Conservation (phyloP, 2,113 vertebrate species). For the Cephalopterus ornatus region DNA sequence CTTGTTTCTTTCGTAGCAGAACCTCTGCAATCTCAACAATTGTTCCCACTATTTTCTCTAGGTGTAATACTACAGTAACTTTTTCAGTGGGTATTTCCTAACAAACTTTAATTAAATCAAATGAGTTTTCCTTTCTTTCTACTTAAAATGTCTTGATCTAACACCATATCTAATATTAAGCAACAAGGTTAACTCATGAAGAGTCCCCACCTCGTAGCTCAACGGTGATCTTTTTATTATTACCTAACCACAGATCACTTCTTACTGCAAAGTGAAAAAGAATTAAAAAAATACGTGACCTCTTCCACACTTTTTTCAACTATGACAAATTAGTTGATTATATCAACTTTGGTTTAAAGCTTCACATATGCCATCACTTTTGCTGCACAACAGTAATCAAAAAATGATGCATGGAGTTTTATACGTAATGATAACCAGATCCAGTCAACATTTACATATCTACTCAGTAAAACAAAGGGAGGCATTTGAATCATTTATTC, state of each 20-base stretch:
- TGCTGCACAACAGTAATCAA: neutral
- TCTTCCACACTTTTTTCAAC: neutral
- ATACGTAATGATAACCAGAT: neutral
- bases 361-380: neutral
- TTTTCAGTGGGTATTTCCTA: neutral
- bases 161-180: neutral
- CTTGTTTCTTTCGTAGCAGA: neutral
- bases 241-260: neutral
- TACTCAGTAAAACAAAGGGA: neutral
- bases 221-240: neutral
- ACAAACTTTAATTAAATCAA: neutral
- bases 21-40: neutral
- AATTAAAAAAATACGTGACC: neutral
- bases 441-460: neutral
- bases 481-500: neutral
- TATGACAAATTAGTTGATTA: neutral
- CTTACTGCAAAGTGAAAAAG: neutral
- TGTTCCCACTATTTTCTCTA: neutral
- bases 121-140: neutral
- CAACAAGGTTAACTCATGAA: rapidly evolving
- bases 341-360: neutral
- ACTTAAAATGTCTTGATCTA: neutral
- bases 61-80: neutral
- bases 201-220: neutral
- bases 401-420: rapidly evolving